Evolutionary conservation across 2,113 vertebrate genomes (phyloP), one percentile per base, ranked within the genome.

Genomic region (Actenoides hombroni): DNA sequence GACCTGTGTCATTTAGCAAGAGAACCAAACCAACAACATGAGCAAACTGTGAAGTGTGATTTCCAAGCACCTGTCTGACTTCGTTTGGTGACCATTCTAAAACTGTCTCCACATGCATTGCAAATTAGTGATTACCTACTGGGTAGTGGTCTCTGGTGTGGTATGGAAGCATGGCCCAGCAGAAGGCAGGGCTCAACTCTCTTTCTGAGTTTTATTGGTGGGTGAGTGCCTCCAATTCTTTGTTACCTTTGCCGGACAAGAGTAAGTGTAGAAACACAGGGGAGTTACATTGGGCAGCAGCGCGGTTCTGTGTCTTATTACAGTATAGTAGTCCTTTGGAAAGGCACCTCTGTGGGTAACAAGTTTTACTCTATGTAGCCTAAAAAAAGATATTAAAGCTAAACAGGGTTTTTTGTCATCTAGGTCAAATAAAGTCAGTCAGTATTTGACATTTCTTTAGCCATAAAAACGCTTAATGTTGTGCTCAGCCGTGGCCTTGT

Each of bases 1-100:
- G 31, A 33, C 25, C 29, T 54, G 11, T 3, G 20, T 60, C 21
- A 8, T 76, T 42, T 39, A 69, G 39, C 3, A 16, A 53, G 53
- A 24, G 35, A 79, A 35, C 23, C 12, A 77, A 85, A 70, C 29
- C 35, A 67, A 2, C 29, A 56, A 70, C 6, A 5, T 60, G 56
- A 85, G 86, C 51, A 92, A 95, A 94, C 75, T 11, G 9, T 95
- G 92, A 96, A 92, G 83, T 2, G 8, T 88, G 69, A 26, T 24
- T 95, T 97, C 40, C 56, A 97, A 96, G 81, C 37, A 53, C 90
- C 35, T 97, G 73, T 95, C 86, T 71, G 73, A 94, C 17, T 53
- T 7, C 77, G 21, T 89, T 49, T 87, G 96, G 85, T 92, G 77
- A 90, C 64, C 10, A 16, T 18, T 84, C 10, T 53, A 46, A 64